Percentiles rank a stretch among this genome's conserved stretches.
These are phyloP conservation scores for Remorina albescens DNA, from an alignment of 2,797 vertebrate genomes.

Conservation along the genomic window DNA sequence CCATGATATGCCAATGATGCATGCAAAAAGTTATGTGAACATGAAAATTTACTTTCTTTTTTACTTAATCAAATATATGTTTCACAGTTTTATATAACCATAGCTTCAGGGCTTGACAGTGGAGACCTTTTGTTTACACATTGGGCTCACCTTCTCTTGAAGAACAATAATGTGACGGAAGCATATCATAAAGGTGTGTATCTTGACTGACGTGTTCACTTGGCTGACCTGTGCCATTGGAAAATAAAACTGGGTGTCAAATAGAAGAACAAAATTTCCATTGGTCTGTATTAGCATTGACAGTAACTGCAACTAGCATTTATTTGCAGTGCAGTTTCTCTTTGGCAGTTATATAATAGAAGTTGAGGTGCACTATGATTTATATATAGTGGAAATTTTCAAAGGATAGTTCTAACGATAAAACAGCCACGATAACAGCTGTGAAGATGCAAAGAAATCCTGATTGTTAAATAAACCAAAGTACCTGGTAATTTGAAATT, in stretches of 20 bases:
- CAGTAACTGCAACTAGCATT: not conserved
- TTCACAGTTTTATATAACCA: conserved; percentile 30
- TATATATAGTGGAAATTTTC: not conserved
- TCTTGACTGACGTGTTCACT: conserved; percentile 30
- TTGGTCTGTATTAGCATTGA: not conserved
- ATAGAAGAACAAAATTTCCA: not conserved
- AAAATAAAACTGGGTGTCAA: conserved; percentile 26
- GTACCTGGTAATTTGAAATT: not conserved
- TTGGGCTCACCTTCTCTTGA: conserved; percentile 38
- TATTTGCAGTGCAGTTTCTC: not conserved
- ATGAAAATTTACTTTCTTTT: not conserved
- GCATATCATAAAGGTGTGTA: conserved; percentile 62
- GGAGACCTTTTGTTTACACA: conserved; percentile 55
- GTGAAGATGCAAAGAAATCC: not conserved
- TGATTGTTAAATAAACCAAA: not conserved
- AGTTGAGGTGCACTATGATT: not conserved
- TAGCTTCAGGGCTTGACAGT: conserved; percentile 44
- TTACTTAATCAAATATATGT: conserved; percentile 28
- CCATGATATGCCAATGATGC: conserved; percentile 14
- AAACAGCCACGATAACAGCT: not conserved
- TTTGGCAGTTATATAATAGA: not conserved
- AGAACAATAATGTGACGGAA: conserved; percentile 51
- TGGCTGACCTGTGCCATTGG: conserved; percentile 21
- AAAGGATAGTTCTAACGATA: not conserved
- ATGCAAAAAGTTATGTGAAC: not conserved